Percentiles rank a stretch among this genome's conserved stretches.
phyloP scores from a whole-genome alignment of 2,888 invertebrate species.

The Ethmia dodecea region DNA sequence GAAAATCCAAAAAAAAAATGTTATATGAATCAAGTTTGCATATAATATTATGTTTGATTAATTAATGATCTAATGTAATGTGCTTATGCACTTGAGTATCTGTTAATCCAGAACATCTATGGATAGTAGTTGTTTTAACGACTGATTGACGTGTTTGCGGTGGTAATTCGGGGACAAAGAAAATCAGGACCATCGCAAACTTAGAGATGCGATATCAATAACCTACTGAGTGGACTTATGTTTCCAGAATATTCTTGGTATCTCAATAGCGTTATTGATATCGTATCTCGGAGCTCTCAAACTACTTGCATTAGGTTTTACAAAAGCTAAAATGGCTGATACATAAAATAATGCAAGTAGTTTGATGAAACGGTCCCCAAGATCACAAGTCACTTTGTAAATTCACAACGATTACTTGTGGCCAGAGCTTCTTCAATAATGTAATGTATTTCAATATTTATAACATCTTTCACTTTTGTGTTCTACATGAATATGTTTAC shows the following conservation, averaged over 20 bases:
- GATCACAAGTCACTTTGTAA: conserved; percentile 37
- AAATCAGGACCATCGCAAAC: conserved; percentile 38
- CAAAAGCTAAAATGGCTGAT: neutral
- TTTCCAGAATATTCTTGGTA: conserved; percentile 13
- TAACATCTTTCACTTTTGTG: conserved; percentile 37
- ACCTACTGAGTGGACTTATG: conserved; percentile 18
- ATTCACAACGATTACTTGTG: conserved; percentile 45
- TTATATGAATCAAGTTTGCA: conserved; percentile 58
- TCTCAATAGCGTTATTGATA: conserved; percentile 28
- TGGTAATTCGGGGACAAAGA: conserved; percentile 38
- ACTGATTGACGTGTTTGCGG: conserved; percentile 36
- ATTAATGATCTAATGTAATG: conserved; percentile 66
- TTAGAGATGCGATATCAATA: conserved; percentile 29
- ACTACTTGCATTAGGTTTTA: conserved; percentile 21
- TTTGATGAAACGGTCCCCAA: conserved; percentile 28
- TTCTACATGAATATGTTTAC: conserved; percentile 24
- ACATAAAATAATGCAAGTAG: conserved; percentile 6
- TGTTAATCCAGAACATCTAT: conserved; percentile 44
- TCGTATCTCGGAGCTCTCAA: conserved; percentile 17
- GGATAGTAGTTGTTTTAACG: conserved; percentile 42
- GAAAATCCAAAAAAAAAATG: conserved; percentile 58
- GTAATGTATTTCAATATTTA: conserved; percentile 41
- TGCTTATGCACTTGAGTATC: conserved; percentile 61
- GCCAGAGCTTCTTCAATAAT: conserved; percentile 50
- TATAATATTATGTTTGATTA: conserved; percentile 72